Percentiles rank a stretch among this genome's conserved stretches.
Conservation (phyloP, 1,140 invertebrate genomes). For the Habropoda laboriosa region DNA sequence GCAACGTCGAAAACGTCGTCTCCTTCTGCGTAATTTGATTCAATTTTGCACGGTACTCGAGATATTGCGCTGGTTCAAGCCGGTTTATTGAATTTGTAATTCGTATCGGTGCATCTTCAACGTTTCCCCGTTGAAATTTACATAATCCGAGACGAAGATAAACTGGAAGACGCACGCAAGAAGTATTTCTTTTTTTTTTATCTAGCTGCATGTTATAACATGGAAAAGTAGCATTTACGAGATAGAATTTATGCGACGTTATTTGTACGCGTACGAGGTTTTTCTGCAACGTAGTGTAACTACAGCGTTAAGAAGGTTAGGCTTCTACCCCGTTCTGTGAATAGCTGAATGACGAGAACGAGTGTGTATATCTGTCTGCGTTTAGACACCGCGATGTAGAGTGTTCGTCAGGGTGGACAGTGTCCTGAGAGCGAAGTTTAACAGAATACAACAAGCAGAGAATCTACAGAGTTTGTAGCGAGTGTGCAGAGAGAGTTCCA, state of each 20-base stretch:
- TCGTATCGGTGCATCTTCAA: background rate
- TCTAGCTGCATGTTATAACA: no score
- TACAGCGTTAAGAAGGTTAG: background rate
- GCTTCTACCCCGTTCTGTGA: background rate
- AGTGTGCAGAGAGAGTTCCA: background rate
- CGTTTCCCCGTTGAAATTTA: background rate
- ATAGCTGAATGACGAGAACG: background rate
- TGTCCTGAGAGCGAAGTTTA: conserved; percentile 1
- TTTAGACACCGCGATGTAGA: background rate
- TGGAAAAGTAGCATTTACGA: no score
- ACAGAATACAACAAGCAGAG: background rate
- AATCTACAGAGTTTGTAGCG: background rate
- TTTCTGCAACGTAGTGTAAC: background rate
- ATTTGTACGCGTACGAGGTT: background rate
- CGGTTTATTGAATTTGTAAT: background rate
- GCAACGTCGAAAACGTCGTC: background rate
- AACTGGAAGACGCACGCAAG: background rate
- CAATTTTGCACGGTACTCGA: background rate
- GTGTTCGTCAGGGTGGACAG: background rate
- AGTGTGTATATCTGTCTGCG: background rate
- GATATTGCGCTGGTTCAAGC: background rate
- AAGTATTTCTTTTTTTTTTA: background rate
- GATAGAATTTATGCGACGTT: no score
- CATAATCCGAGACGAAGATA: no score
- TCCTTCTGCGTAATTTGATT: background rate